Evolutionary conservation across 2,113 vertebrate species (phyloP).

Genomic region (Chrysochloris asiatica): DNA sequence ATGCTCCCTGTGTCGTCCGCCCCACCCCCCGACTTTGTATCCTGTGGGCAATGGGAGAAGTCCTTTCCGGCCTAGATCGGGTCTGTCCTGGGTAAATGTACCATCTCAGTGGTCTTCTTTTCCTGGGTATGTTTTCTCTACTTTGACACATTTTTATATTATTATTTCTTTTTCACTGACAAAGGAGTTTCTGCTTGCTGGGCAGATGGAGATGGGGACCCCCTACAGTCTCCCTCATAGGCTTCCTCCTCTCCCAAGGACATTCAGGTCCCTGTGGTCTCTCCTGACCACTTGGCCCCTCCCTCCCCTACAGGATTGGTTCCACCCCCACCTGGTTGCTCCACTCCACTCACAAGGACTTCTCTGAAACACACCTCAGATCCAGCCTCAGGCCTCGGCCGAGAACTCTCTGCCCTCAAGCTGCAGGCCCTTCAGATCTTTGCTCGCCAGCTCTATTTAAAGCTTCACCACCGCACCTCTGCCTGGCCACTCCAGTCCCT

Average conservation of each 20-base stretch:
- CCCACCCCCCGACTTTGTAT: not conserved
- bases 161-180: not conserved
- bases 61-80: not conserved
- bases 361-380: not conserved
- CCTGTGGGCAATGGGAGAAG: not conserved
- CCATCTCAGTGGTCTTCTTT: not conserved
- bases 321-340: not conserved
- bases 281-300: not conserved
- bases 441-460: not conserved
- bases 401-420: not conserved
- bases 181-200: not conserved
- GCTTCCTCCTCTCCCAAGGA: not conserved
- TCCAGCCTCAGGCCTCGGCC: not conserved
- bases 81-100: not conserved
- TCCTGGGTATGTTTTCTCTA: not conserved
- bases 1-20: not conserved
- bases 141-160: not conserved
- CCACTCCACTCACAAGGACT: not conserved
- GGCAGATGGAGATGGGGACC: not conserved
- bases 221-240: fast-evolving
- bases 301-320: not conserved
- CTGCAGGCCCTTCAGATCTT: not conserved
- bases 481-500: fast-evolving
- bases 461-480: not conserved
- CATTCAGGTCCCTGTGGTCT: not conserved